Evolutionary conservation across 2,888 invertebrate species (phyloP).

Genomic region (Lasioglossum morio): DNA sequence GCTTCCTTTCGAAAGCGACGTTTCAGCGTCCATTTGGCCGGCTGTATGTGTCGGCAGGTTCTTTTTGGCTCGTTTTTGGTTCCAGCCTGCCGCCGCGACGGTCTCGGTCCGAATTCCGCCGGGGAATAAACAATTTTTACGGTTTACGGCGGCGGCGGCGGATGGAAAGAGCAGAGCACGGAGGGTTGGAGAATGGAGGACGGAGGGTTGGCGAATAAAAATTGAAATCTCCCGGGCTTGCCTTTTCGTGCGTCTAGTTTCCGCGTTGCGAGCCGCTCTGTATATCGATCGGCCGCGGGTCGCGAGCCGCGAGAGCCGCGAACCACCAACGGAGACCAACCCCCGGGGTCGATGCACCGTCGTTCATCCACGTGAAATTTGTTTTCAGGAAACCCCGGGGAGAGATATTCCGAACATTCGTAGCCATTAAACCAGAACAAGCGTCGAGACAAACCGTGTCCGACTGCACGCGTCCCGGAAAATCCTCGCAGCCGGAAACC

Average conservation of each 20-base stretch:
- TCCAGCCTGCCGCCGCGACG: neutral
- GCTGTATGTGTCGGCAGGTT: neutral
- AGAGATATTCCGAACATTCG: conserved; percentile 66
- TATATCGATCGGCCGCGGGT: conserved; percentile 62
- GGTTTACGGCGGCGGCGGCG: neutral
- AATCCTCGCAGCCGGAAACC: neutral
- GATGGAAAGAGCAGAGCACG: neutral
- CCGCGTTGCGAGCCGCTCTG: conserved; percentile 46
- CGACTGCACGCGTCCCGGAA: neutral
- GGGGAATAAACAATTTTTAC: conserved; percentile 57
- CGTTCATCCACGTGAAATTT: conserved; percentile 67
- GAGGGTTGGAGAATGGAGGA: neutral
- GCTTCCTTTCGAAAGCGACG: neutral
- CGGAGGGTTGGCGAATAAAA: conserved; percentile 41
- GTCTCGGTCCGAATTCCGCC: neutral
- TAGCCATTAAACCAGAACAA: conserved; percentile 52
- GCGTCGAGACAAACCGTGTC: conserved; percentile 55
- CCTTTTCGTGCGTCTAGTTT: conserved; percentile 56
- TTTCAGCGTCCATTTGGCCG: neutral
- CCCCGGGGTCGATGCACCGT: conserved; percentile 65
- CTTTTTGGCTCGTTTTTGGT: neutral
- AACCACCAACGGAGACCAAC: neutral
- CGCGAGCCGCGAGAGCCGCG: neutral
- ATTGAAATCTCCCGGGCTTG: conserved; percentile 64
- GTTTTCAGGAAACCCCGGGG: conserved; percentile 60